Evolutionary conservation across 2,113 vertebrate species (phyloP), one percentile per base, ranked within the genome.

Genomic region (Albula goreensis): DNA sequence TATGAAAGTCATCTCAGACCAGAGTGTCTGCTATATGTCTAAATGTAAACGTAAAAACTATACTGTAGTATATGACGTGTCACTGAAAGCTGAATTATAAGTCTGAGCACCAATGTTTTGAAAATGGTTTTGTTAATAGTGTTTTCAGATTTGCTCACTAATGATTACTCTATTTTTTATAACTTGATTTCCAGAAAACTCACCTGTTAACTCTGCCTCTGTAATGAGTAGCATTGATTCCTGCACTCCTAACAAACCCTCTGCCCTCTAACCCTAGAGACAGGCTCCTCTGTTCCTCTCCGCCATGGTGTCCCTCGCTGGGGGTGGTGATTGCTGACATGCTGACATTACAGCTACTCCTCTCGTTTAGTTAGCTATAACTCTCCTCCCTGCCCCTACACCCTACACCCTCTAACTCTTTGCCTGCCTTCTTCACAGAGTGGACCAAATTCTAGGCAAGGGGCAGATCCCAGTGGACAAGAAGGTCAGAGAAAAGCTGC

Each of bases 381-480:
- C 2, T 4, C 70, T 8, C 70, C 19, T 4, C 63, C 63, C 17
- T 22, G 2, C 8, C 70, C 22, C 22, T 9, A 9, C 53, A 56
- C 31, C 31, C 31, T 41, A 41, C 31, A 41, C 31, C 31, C 31
- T 1, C 12, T 81, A 52, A 79, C 25, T 5, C n/a, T 25, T 2
- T 94, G 93, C 95, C 95, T 90, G 85, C 94, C 86, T 92, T 89
- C 92, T 85, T 87, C 53, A 83, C 92, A 99, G 98, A 0, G 98
- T 99, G 93, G 98, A 99, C 92, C 98, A 99, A 91, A 99, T 99
- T 92, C 96, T 99, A 90, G 98, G 98, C 85, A 99, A 98, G 93
- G 98, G 98, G 51, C 98, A 99, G 94, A 96, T 99, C 87, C 95
- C 97, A 15, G 89, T 97, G 85, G 98, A 99, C 91, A 99, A 97